phyloP scores from a whole-genome alignment of 2,113 vertebrate species.

The Rhinoptilus africanus region DNA sequence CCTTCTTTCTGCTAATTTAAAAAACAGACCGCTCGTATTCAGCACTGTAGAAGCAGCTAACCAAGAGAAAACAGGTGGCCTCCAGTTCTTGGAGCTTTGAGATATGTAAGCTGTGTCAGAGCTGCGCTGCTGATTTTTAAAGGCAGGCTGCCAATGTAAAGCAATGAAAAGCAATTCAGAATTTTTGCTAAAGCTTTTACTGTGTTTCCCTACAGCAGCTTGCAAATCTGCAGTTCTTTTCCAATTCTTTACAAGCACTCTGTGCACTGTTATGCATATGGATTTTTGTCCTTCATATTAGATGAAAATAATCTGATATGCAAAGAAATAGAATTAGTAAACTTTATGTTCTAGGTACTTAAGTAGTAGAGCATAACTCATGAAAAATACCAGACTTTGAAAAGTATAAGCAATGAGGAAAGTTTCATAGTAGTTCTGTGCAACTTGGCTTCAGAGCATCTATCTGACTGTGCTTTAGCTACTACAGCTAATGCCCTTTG shows the following conservation, averaged over 20 bases:
- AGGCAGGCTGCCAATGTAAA: neutral
- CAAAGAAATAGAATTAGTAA: neutral
- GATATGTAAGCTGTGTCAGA: neutral
- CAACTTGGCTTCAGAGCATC: neutral
- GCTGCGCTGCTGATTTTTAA: neutral
- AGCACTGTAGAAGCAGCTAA: neutral
- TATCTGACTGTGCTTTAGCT: neutral
- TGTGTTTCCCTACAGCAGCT: neutral
- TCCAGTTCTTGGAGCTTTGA: neutral
- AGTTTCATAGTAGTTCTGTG: neutral
- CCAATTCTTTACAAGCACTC: neutral
- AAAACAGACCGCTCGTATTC: neutral
- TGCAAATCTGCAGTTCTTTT: neutral
- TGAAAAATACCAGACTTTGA: neutral
- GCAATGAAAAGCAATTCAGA: slow-evolving; percentile 1
- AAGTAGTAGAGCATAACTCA: neutral
- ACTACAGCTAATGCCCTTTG: neutral
- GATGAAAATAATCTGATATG: neutral
- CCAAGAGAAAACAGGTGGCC: neutral
- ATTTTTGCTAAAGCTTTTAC: neutral
- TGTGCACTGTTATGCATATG: neutral
- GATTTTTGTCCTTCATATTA: neutral
- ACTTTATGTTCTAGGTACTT: neutral
- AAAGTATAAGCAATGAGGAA: neutral
- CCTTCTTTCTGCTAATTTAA: neutral